Base-by-base conservation (phyloP, 2,888 invertebrate genomes). In the Orthosia incerta region DNA sequence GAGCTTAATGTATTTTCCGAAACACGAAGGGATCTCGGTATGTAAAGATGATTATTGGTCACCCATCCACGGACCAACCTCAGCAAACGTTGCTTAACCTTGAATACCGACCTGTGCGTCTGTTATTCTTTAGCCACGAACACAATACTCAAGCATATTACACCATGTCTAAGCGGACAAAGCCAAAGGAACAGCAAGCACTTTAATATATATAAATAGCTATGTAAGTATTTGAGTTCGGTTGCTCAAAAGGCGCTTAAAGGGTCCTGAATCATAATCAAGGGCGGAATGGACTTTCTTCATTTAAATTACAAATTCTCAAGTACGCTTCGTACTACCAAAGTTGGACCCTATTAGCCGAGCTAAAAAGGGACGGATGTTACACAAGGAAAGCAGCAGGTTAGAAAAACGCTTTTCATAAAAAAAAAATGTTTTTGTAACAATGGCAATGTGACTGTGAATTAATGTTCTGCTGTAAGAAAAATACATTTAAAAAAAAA, bases 281-380 rank as follows among this genome's bases (percentile, higher is more conserved):
- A 20, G 31, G 31, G 23, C 48, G 50, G 53, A 72, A 74, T 57
- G 66, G 68, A 18, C 65, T 15, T 68, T 46, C 46, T 23, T 56
- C 77, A 72, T 80, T 62, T 56, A 76, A 76, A 80, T 79, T 80
- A 74, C 68, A 72, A 79, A 79, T 76, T 79, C 61, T 62, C 56
- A 72, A 83, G 81, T 60, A 71, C 69, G n/a, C 70, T 70, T 74
- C 64, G n/a, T 57, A 79, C 71, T 83, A 75, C 73, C 71, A 80
- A 74, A 68, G 65, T 74, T 64, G 39, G 39, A 83, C 83, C 83
- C 83, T 83, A 83, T 83, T 83, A 83, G 78, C n/a, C 20, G n/a
- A 56, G 53, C 18, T 66, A 50, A 55, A 20, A 60, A 79, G 63
- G 70, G 66, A 74, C 57, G 56, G 56, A 68, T 60, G 56, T 71